Base-by-base conservation (phyloP, 2,888 invertebrate species). In the Synergus itoensis region DNA sequence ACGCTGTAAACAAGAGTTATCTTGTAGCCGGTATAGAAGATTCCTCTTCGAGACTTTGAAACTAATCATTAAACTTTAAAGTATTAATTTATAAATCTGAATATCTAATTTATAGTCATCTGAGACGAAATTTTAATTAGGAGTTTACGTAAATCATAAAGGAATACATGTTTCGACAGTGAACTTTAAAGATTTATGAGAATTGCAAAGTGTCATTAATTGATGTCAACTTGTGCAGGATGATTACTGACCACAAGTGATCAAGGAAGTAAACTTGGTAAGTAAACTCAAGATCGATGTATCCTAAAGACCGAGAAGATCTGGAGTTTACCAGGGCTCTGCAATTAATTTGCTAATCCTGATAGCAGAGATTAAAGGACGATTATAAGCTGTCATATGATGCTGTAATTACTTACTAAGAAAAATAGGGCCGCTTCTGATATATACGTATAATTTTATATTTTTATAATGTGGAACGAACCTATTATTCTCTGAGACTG, bases 1-100 rank as follows among this genome's bases (percentile, higher is more conserved):
- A n/a, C 45, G 48, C 45, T 69, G 14, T 28, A 21, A 69, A 16
- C 8, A 21, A 1, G 69, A 69, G 48, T 48, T 69, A 69, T 21
- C 36, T 69, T 3, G 45, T 8, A 16, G 69, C 11, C 48, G 69
- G 48, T 69, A 69, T n/a, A 18, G 69, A 16, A 69, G 69, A 28
- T 69, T 48, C 48, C 69, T 69, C 1, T 48, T 9, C 1, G 5
- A 3, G 69, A 11, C 16, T 48, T 4, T n/a, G 12, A 28, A 28
- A 16, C 18, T 8, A 57, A 57, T 9, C 57, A 57, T 57, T 57
- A n/a, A 9, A 18, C 9, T 11, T 57, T 57, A n/a, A 3, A 18
- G 18, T 11, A 18, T 0, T 1, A 8, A 48, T 48, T 48, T 16
- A n/a, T 16, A 7, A 8, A 8, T 18, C 7, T 18, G 1, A 43